Conservation (phyloP, 2,888 invertebrate genomes). For the Vesta saturnalis region DNA sequence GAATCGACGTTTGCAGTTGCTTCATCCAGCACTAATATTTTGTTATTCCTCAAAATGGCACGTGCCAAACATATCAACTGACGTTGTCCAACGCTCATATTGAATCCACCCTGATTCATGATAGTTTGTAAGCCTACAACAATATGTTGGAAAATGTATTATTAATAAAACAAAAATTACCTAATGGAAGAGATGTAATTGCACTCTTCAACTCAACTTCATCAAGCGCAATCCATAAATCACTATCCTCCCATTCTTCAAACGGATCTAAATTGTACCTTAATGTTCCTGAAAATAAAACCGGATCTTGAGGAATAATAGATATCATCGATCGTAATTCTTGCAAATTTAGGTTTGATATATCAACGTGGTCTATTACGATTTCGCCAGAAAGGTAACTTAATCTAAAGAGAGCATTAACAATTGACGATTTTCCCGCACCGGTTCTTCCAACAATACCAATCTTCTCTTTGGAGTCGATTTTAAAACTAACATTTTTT, state of each 20-base stretch:
- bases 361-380: slow-evolving; percentile 70
- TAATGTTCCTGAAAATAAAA: slow-evolving; percentile 87
- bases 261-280: slow-evolving; percentile 92
- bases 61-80: slow-evolving; percentile 75
- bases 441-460: slow-evolving; percentile 88
- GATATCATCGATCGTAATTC: slow-evolving; percentile 65
- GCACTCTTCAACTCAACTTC: slow-evolving; percentile 82
- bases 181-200: slow-evolving; percentile 67
- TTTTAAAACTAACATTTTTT: slow-evolving; percentile 73
- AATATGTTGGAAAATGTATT: not conserved
- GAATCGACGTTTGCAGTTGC: slow-evolving; percentile 86
- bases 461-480: slow-evolving; percentile 77
- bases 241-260: slow-evolving; percentile 78
- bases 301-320: slow-evolving; percentile 69
- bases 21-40: slow-evolving; percentile 66
- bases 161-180: not conserved
- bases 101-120: slow-evolving; percentile 75
- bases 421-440: slow-evolving; percentile 78
- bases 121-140: slow-evolving; percentile 67
- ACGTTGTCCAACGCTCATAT: slow-evolving; percentile 63
- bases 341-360: slow-evolving; percentile 64
- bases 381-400: slow-evolving; percentile 68
- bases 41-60: slow-evolving; percentile 63
- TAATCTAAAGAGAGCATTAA: slow-evolving; percentile 75
- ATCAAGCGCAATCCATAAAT: slow-evolving; percentile 85